Base-by-base conservation (phyloP, 2,113 vertebrate genomes). In the Corythornis vintsioides region DNA sequence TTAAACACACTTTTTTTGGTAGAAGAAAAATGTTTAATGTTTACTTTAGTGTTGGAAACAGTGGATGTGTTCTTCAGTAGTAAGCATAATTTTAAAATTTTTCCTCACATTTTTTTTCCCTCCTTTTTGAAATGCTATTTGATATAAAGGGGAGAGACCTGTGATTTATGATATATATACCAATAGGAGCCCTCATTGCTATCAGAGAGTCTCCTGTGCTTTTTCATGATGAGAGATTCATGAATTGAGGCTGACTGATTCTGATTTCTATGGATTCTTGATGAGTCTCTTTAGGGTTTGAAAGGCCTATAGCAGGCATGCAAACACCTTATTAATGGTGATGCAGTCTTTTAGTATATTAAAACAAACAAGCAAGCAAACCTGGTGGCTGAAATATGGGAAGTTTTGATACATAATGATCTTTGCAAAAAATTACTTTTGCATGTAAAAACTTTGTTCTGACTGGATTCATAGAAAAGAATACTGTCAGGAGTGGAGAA, bases 21-120 rank as follows among this genome's bases (percentile, higher is more conserved):
- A 80, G 67, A 86, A 96, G 81, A 92, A 95, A 96, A 96, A 97
- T 83, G 90, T 96, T 93, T 90, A 89, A 86, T 88, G 42, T 94
- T 92, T 86, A 96, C 93, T 97, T 97, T 93, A 95, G 60, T 90
- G n/a, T 67, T 92, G 66, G 96, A 96, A 97, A 93, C 86, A 94
- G 79, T 96, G 85, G 69, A 86, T 66, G 60, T 93, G 77, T 94
- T 95, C 79, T 90, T 96, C 83, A 80, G 86, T 88, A 79, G 84
- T 91, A 96, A 94, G 72, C 70, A 84, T 94, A 80, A 76, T 86
- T 95, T 95, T 94, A 93, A 50, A 72, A 79, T 83, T 28, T 57
- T 94, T 93, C 90, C 89, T 92, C 72, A 38, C 26, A 75, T 85
- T n/a, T 90, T 86, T 81, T 92, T 94, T 26, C 10, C 10, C 40